These are phyloP conservation scores for Thysanoteuthis rhombus DNA, from an alignment of 2,888 invertebrate genomes.

Conservation along the genomic window DNA sequence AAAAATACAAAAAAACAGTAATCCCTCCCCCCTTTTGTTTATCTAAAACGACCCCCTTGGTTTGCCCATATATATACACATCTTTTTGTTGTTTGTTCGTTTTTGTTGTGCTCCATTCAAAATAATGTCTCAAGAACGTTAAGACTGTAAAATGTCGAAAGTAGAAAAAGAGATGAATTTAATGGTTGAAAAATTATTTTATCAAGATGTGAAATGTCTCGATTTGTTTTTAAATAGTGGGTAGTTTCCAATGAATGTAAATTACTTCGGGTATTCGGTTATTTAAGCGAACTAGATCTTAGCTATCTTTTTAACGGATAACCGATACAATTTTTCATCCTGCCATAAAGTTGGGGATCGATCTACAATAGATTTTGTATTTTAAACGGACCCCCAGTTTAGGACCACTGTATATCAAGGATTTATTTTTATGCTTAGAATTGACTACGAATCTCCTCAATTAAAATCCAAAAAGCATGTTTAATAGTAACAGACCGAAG, in stretches of 20 bases:
- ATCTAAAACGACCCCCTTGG: background rate
- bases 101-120: constrained; percentile 15
- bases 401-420: background rate
- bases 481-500: background rate
- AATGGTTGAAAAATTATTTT: background rate
- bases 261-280: background rate
- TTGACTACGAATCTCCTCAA: background rate
- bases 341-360: background rate
- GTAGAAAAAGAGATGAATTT: background rate
- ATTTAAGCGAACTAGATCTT: background rate
- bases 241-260: background rate
- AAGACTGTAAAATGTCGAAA: background rate
- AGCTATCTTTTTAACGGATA: background rate
- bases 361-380: background rate
- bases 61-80: background rate
- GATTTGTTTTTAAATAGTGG: background rate
- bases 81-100: background rate
- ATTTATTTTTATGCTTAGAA: background rate
- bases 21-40: background rate
- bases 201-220: background rate
- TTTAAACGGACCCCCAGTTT: background rate
- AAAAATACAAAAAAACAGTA: background rate
- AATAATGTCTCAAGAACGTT: constrained; percentile 12
- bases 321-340: background rate
- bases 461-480: background rate